Evolutionary conservation across 2,797 vertebrate species (phyloP).

Genomic region (Hirundo rustica): DNA sequence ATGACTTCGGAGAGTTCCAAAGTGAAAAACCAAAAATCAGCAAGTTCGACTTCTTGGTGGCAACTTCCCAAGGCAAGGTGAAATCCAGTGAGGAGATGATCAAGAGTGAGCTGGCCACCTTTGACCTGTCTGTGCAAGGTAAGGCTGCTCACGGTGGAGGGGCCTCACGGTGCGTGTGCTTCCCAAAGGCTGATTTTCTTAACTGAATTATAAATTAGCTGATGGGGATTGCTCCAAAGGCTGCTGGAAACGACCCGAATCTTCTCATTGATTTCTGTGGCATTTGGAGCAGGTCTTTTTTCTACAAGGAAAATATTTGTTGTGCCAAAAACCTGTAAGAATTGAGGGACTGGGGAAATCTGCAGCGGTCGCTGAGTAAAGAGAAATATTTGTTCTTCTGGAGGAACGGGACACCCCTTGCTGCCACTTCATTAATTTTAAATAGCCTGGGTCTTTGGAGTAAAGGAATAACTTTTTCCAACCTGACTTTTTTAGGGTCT

Average conservation of each 20-base stretch:
- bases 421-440: not conserved
- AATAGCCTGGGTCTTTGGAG: not conserved
- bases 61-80: conserved; percentile 91
- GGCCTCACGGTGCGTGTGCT: not conserved
- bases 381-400: not conserved
- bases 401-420: not conserved
- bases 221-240: not conserved
- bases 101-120: conserved; percentile 93
- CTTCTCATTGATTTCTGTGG: not conserved
- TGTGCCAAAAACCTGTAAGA: not conserved
- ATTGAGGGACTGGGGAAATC: not conserved
- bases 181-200: not conserved
- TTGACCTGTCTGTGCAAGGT: conserved; percentile 98
- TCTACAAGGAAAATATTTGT: not conserved
- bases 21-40: conserved; percentile 96
- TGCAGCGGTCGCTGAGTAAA: not conserved
- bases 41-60: conserved; percentile 97
- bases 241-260: not conserved
- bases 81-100: conserved; percentile 99
- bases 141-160: conserved; percentile 44
- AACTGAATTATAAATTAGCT: not conserved
- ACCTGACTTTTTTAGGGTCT: conserved; percentile 79
- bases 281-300: not conserved
- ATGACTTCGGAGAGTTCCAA: conserved; percentile 94
- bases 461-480: not conserved